phyloP scores from a whole-genome alignment of 2,113 vertebrate species.

The Platysteira castanea region DNA sequence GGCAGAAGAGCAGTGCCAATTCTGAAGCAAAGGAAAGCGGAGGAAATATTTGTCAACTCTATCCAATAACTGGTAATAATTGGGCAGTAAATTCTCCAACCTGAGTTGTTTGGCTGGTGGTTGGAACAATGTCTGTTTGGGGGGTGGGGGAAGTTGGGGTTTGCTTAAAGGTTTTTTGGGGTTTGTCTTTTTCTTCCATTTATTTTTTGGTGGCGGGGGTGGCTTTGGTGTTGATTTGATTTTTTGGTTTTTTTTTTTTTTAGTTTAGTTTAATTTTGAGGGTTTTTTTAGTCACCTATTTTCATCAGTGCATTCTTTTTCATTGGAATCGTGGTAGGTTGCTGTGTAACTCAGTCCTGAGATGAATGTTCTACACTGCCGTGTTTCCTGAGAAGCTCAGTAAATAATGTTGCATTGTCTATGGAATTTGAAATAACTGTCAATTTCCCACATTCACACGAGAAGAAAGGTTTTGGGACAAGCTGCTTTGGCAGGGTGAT shows the following conservation, averaged over 20 bases:
- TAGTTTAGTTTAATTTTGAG: not conserved
- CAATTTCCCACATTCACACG: not conserved
- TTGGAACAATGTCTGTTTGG: not conserved
- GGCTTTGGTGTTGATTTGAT: no score
- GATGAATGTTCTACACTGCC: not conserved
- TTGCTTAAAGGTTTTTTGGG: not conserved
- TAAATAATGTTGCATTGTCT: not conserved
- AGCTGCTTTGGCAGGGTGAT: not conserved
- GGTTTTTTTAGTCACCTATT: not conserved
- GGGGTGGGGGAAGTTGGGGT: not conserved
- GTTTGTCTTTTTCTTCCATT: not conserved
- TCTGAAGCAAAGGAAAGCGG: not conserved
- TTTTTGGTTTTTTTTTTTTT: not conserved
- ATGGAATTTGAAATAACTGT: not conserved
- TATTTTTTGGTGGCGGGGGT: not conserved
- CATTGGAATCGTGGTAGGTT: not conserved
- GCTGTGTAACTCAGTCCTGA: not conserved
- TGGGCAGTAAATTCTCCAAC: conserved; percentile 28
- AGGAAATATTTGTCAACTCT: conserved; percentile 51
- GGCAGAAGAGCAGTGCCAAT: conserved; percentile 14
- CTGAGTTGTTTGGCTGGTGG: not conserved
- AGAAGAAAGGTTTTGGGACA: not conserved
- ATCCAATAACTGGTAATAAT: conserved; percentile 24
- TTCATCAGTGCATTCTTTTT: not conserved
- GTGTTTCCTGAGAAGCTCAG: not conserved